These are phyloP conservation scores for Entomobrya multifasciata DNA, from an alignment of 2,888 invertebrate genomes.

Conservation along the genomic window DNA sequence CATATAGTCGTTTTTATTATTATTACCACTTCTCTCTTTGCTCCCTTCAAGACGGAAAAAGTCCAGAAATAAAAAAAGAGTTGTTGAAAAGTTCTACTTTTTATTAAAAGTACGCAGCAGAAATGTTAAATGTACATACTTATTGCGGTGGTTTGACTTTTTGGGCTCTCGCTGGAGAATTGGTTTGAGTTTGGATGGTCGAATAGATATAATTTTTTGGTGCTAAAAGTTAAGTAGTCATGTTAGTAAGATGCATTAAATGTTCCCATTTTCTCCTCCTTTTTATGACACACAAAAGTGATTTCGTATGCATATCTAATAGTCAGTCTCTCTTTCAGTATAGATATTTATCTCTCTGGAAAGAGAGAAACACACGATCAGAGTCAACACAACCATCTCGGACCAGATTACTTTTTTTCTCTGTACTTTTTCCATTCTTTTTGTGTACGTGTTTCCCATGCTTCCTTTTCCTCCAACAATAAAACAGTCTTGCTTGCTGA, in stretches of 20 bases:
- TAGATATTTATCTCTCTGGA: no score
- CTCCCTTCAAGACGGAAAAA: neutral
- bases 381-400: no score
- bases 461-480: neutral
- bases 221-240: slow-evolving; percentile 64
- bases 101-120: neutral
- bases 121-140: neutral
- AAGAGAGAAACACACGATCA: no score
- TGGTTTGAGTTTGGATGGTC: slow-evolving; percentile 28
- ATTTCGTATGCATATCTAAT: slow-evolving; percentile 57
- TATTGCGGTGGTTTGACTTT: slow-evolving; percentile 22
- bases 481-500: no score
- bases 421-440: no score
- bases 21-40: slow-evolving; percentile 49
- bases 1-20: slow-evolving; percentile 55
- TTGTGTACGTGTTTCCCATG: slow-evolving; percentile 36
- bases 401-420: slow-evolving; percentile 22
- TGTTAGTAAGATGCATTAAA: slow-evolving; percentile 61
- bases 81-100: slow-evolving; percentile 36
- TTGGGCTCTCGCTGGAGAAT: no score
- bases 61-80: no score
- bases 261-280: slow-evolving; percentile 60
- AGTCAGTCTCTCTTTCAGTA: no score
- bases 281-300: slow-evolving; percentile 66
- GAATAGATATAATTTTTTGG: slow-evolving; percentile 43